A percentile compares a stretch with the other conserved stretches of the same genome.
Conservation (phyloP, 1,140 invertebrate species). For the Drosophila tristis region DNA sequence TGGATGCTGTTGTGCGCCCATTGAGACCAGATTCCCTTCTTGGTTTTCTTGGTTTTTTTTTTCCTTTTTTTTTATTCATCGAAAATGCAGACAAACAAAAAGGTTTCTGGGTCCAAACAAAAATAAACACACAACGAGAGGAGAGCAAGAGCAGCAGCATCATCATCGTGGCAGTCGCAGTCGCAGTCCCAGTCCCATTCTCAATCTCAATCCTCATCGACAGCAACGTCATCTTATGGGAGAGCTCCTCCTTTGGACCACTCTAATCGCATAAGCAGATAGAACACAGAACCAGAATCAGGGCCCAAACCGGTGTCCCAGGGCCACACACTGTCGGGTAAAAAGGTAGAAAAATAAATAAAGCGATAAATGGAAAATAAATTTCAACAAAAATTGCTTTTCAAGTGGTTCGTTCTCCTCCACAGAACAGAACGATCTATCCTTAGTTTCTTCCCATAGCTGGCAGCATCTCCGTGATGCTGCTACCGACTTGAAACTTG, state of each 20-base stretch:
- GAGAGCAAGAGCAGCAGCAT: conserved; percentile 25
- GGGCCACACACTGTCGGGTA: conserved; percentile 54
- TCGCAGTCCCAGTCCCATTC: conserved; percentile 21
- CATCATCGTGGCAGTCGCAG: conserved; percentile 26
- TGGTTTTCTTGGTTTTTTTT: conserved; percentile 8
- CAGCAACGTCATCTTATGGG: conserved; percentile 34
- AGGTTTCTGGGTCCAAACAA: conserved; percentile 66
- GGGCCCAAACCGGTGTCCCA: neutral
- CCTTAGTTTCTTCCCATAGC: neutral
- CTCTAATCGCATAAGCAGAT: conserved; percentile 78
- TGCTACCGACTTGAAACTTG: no score
- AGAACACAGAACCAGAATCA: conserved; percentile 20
- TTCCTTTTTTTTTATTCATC: conserved; percentile 24
- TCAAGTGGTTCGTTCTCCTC: conserved; percentile 62
- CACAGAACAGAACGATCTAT: conserved; percentile 37
- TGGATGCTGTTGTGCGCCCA: conserved; percentile 30
- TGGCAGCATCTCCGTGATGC: no score
- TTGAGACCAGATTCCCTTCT: conserved; percentile 47
- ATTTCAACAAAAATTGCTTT: conserved; percentile 76
- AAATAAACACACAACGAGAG: conserved; percentile 63
- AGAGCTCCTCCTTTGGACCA: conserved; percentile 61
- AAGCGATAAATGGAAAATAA: conserved; percentile 81
- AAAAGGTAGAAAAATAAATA: conserved; percentile 73
- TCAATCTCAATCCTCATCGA: conserved; percentile 22
- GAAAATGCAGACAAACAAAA: conserved; percentile 49